phyloP scores from a whole-genome alignment of 2,797 vertebrate species.

The Sphenodon punctatus region DNA sequence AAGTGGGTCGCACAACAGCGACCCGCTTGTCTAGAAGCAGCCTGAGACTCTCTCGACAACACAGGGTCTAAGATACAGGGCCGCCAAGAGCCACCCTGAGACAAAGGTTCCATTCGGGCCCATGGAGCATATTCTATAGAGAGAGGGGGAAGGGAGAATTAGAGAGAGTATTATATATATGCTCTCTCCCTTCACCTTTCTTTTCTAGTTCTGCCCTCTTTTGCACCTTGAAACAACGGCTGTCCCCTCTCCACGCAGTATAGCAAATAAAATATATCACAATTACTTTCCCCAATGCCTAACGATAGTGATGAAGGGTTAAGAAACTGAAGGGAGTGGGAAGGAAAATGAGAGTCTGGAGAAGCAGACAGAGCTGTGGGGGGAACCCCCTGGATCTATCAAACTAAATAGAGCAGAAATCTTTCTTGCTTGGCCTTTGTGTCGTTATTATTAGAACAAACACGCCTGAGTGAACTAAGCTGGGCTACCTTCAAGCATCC shows the following conservation, averaged over 20 bases:
- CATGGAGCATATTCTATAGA: too few species aligned
- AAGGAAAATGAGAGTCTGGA: conserved; percentile 10
- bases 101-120: too few species aligned
- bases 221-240: not conserved
- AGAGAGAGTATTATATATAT: too few species aligned
- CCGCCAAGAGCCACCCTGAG: too few species aligned
- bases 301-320: not conserved
- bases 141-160: too few species aligned
- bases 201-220: not conserved
- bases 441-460: conserved; percentile 73
- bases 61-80: too few species aligned
- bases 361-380: conserved; percentile 46
- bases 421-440: conserved; percentile 71
- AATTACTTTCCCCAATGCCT: not conserved
- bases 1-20: too few species aligned
- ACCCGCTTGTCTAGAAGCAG: too few species aligned
- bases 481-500: conserved; percentile 57
- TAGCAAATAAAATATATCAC: not conserved
- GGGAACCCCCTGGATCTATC: conserved; percentile 43
- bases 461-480: conserved; percentile 60
- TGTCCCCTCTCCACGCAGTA: conserved; percentile 5
- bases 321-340: conserved; percentile 14
- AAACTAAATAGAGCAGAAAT: conserved; percentile 74
- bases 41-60: too few species aligned
- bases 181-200: fast-evolving